Evolutionary conservation across 2,113 vertebrate species (phyloP).

Genomic region (Cryptotis parvus): DNA sequence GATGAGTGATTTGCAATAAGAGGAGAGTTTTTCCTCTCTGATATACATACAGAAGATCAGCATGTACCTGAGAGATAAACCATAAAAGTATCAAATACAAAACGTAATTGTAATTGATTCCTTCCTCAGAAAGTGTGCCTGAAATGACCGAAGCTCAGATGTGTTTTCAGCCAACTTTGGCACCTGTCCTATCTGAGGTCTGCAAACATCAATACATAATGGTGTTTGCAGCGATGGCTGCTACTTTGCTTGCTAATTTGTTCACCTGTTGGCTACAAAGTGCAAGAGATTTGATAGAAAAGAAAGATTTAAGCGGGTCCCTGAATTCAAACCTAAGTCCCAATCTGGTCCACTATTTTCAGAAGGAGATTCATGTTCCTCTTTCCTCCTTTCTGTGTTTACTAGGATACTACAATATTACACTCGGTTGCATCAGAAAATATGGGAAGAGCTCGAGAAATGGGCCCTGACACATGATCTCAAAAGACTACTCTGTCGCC

Average conservation of each 20-base stretch:
- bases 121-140: slow-evolving; percentile 67
- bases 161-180: slow-evolving; percentile 81
- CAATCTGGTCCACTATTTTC: slow-evolving; percentile 76
- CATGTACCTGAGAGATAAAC: slow-evolving; percentile 71
- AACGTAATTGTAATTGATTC: no score
- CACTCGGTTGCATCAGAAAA: slow-evolving; percentile 87
- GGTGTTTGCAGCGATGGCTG: slow-evolving; percentile 78
- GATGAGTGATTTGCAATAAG: slow-evolving; percentile 16
- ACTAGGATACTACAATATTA: slow-evolving; percentile 85
- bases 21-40: neutral
- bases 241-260: slow-evolving; percentile 77
- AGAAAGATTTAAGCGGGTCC: slow-evolving; percentile 56
- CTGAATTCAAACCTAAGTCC: slow-evolving; percentile 76
- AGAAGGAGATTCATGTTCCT: slow-evolving; percentile 82
- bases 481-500: slow-evolving; percentile 81
- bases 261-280: slow-evolving; percentile 74
- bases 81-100: slow-evolving; percentile 71
- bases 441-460: slow-evolving; percentile 79
- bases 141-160: slow-evolving; percentile 67
- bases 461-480: slow-evolving; percentile 76
- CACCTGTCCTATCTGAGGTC: slow-evolving; percentile 76
- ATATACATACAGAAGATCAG: slow-evolving; percentile 38
- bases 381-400: slow-evolving; percentile 83
- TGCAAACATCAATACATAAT: slow-evolving; percentile 68
- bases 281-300: slow-evolving; percentile 59